These are phyloP conservation scores for Bos taurus DNA, from an alignment of 2,113 vertebrate genomes.

Conservation along the genomic window DNA sequence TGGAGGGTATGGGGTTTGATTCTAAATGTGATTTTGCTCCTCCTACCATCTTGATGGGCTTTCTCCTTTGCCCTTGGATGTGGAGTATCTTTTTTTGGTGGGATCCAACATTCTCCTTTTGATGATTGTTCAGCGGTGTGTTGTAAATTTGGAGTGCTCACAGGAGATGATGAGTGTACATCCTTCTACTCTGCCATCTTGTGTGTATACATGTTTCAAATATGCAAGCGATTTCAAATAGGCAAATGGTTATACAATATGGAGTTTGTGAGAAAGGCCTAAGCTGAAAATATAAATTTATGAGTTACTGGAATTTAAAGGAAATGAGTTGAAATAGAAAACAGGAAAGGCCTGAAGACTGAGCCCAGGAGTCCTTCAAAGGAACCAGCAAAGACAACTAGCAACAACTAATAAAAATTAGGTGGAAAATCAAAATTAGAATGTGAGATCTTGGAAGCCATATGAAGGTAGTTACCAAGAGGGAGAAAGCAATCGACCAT, in stretches of 20 bases:
- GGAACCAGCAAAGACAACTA: background rate
- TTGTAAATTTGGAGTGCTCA: background rate
- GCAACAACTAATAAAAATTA: background rate
- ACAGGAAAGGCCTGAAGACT: background rate
- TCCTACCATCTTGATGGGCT: background rate
- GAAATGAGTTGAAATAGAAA: background rate
- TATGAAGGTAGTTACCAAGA: background rate
- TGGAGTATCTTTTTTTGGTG: background rate
- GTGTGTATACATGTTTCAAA: background rate
- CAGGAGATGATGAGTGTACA: background rate
- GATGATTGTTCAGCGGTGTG: background rate
- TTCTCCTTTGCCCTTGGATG: background rate
- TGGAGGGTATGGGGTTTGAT: background rate
- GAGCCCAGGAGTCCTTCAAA: background rate
- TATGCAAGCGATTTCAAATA: background rate
- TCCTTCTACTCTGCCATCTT: background rate
- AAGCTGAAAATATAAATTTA: background rate
- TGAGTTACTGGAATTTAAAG: background rate
- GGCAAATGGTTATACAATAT: background rate
- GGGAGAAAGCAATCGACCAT: background rate
- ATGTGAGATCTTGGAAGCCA: background rate
- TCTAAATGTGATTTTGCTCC: background rate
- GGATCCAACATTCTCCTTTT: background rate
- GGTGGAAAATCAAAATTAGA: background rate
- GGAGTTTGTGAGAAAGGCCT: background rate